Percentiles rank a stretch among this genome's conserved stretches.
These are phyloP conservation scores for Tetramorium parvispinum DNA, from an alignment of 1,140 invertebrate species.

Conservation along the genomic window DNA sequence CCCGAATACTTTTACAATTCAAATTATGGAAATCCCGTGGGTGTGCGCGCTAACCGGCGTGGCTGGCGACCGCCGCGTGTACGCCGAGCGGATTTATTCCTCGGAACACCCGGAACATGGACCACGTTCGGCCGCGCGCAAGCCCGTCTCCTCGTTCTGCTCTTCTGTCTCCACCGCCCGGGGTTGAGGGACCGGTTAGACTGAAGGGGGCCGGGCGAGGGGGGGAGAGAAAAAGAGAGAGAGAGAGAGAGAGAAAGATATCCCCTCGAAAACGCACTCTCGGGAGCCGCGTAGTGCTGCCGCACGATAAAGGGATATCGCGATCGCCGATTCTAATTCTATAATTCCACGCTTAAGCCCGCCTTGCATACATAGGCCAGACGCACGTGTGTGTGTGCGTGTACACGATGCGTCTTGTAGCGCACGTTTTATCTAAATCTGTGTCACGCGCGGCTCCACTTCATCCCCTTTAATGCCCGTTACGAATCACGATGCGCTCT, in stretches of 20 bases:
- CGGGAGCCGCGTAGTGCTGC: conserved; percentile 61
- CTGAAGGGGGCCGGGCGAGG: background rate
- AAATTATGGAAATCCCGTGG: conserved; percentile 82
- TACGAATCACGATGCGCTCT: conserved; percentile 46
- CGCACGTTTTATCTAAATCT: conserved; percentile 79
- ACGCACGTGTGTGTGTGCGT: conserved; percentile 29
- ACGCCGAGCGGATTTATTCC: conserved; percentile 72
- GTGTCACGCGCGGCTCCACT: conserved; percentile 75
- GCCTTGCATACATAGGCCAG: conserved; percentile 54
- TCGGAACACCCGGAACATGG: conserved; percentile 40
- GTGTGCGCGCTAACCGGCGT: conserved; percentile 68
- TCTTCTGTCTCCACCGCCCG: background rate
- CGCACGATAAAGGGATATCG: conserved; percentile 79
- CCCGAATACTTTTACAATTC: conserved; percentile 82
- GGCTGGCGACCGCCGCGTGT: conserved; percentile 53
- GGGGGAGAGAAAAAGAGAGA: conserved; percentile 25
- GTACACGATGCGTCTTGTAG: conserved; percentile 62
- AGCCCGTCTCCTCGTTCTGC: conserved; percentile 13
- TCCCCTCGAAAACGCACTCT: conserved; percentile 32
- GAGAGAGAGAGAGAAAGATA: conserved; percentile 38
- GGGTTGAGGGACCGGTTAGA: background rate
- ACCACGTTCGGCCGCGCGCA: conserved; percentile 28
- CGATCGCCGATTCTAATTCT: conserved; percentile 79
- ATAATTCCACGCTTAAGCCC: conserved; percentile 78
- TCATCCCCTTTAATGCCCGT: conserved; percentile 79